Conservation (phyloP, 2,888 invertebrate species). For the Crocallis elinguaria region DNA sequence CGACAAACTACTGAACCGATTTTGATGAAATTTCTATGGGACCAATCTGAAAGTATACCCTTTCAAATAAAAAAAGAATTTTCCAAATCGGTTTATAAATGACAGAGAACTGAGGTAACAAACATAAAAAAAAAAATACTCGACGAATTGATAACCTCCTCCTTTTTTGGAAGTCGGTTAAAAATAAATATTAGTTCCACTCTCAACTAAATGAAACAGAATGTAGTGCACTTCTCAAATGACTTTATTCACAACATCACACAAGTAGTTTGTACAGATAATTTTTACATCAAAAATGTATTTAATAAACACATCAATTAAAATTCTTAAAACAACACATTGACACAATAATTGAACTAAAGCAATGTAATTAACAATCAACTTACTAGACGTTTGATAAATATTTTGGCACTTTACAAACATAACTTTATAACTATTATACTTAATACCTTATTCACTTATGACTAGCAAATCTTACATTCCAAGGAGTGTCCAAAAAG, state of each 20-base stretch:
- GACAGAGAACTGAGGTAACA: too few relatives aligned
- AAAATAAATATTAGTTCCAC: too few relatives aligned
- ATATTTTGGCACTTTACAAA: conserved; percentile 40
- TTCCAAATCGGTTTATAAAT: too few relatives aligned
- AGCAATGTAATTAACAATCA: conserved; percentile 3
- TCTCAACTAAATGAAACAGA: not conserved
- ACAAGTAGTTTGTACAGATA: conserved; percentile 41
- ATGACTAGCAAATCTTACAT: conserved; percentile 14
- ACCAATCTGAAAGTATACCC: too few relatives aligned
- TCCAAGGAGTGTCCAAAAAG: not conserved
- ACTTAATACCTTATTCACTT: conserved; percentile 24
- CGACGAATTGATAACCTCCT: too few relatives aligned
- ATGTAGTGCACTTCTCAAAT: not conserved
- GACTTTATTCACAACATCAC: conserved; percentile 43
- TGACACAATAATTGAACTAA: conserved; percentile 25
- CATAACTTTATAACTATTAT: conserved; percentile 19
- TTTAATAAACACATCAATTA: conserved; percentile 16
- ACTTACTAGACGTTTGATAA: conserved; percentile 19
- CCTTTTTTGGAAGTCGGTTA: too few relatives aligned
- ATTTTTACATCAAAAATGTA: conserved; percentile 33
- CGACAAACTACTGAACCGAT: too few relatives aligned
- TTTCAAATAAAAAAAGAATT: too few relatives aligned
- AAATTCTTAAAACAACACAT: conserved; percentile 17
- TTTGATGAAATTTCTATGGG: too few relatives aligned
- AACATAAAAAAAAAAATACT: too few relatives aligned